Percentiles rank a stretch among this genome's conserved stretches.
Conservation (phyloP, 2,113 vertebrate species). For the Ictalurus furcatus region DNA sequence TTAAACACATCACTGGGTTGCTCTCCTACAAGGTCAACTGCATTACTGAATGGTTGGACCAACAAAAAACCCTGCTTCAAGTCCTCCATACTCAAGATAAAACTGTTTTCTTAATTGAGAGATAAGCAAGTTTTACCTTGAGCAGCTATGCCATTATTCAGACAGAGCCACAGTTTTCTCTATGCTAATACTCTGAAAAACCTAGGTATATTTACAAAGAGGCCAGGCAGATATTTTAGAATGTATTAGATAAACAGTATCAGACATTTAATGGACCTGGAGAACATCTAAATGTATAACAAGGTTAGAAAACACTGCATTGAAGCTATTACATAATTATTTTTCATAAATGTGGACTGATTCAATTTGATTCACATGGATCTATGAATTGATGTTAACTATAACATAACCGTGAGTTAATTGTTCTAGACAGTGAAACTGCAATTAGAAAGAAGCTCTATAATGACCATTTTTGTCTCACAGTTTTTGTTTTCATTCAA, state of each 20-base stretch:
- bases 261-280: neutral
- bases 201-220: neutral
- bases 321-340: neutral
- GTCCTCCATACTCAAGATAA: conserved; percentile 46
- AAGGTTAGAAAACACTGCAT: neutral
- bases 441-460: neutral
- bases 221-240: neutral
- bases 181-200: neutral
- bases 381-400: neutral
- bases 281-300: neutral
- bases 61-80: conserved; percentile 41
- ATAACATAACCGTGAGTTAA: neutral
- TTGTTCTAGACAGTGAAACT: neutral
- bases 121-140: conserved; percentile 50
- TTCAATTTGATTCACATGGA: neutral
- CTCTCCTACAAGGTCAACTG: conserved; percentile 62
- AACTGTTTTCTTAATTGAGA: conserved; percentile 47
- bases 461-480: neutral
- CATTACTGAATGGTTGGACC: conserved; percentile 41
- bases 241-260: neutral
- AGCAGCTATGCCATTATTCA: neutral
- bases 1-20: conserved; percentile 42
- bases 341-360: neutral
- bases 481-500: neutral
- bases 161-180: conserved; percentile 19